Base-by-base conservation (phyloP, 2,888 invertebrate species). In the Chloroclysta siterata region DNA sequence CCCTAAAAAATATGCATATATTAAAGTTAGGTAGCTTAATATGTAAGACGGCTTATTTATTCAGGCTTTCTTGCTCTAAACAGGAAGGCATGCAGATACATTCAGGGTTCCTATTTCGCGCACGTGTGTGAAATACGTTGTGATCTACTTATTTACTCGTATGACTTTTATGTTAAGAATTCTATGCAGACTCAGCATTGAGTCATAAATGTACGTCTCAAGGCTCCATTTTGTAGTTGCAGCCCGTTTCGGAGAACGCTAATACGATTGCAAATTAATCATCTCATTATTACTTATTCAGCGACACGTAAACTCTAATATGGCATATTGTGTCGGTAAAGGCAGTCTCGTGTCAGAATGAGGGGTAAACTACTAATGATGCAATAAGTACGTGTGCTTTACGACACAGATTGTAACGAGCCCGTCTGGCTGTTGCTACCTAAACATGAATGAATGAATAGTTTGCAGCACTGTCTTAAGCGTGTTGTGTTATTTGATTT, bases 31-130 rank as follows among this genome's bases (percentile, higher is more conserved):
- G n/a, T n/a, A n/a, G n/a, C n/a, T n/a, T n/a, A 6, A 29, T 29
- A 29, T 1, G 5, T 29, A 5, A 29, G 29, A 29, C 36, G 36
- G 36, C 17, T 47, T n/a, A 28, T n/a, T 48, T 28, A 48, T 48
- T 48, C 17, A 15, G n/a, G n/a, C 50, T 50, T 50, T 10, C n/a
- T 29, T 29, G 14, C 50, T 50, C 29, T 33, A 8, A 17, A 33
- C 51, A 33, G 33, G 39, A 11, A 17, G 36, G 39, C 39, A 11
- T 53, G 22, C 39, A 53, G 41, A 17, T 39, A 22, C 14, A 14
- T 14, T 44, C 59, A 4, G 50, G 60, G 44, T 44, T 61, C 60
- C 11, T 50, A 61, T 61, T 55, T 51, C 60, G 15, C 54, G 44
- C 28, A 61, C 44, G 60, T 46, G 17, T 55, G n/a, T 33, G 22